Percentiles rank a stretch among this genome's conserved stretches.
phyloP scores from a whole-genome alignment of 1,140 invertebrate genomes.

The Rhyzopertha dominica region DNA sequence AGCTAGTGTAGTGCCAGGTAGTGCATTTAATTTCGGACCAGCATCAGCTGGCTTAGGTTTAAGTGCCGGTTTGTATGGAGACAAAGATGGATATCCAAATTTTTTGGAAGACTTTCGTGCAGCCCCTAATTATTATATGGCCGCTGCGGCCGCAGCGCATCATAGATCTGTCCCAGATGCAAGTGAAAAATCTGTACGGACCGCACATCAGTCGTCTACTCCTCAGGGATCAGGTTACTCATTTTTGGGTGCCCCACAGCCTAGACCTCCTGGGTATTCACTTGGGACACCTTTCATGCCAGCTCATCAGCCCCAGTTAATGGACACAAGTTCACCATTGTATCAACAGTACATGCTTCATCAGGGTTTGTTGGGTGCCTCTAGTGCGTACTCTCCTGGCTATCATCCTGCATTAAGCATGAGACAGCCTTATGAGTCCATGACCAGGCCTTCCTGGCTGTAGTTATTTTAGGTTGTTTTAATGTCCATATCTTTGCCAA shows the following conservation, averaged over 20 bases:
- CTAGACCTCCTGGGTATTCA: slow-evolving; percentile 50
- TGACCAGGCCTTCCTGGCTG: slow-evolving; percentile 46
- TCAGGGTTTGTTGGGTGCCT: slow-evolving; percentile 50
- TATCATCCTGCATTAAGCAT: slow-evolving; percentile 58
- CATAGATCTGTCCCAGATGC: slow-evolving; percentile 42
- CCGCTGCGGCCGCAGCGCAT: slow-evolving; percentile 50
- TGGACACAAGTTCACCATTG: slow-evolving; percentile 56
- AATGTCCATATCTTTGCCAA: slow-evolving; percentile 24
- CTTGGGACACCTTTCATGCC: slow-evolving; percentile 48
- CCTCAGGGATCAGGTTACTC: slow-evolving; percentile 43
- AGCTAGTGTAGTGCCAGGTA: slow-evolving; percentile 58
- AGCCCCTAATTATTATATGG: slow-evolving; percentile 52
- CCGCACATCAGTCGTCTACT: slow-evolving; percentile 32
- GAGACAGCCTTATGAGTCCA: slow-evolving; percentile 61
- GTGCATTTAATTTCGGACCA: slow-evolving; percentile 65
- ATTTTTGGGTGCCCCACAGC: slow-evolving; percentile 51
- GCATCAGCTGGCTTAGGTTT: slow-evolving; percentile 50
- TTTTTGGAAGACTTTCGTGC: slow-evolving; percentile 61
- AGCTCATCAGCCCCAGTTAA: slow-evolving; percentile 38
- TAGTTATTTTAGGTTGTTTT: slow-evolving; percentile 17
- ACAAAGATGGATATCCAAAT: slow-evolving; percentile 51
- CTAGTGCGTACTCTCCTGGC: slow-evolving; percentile 55
- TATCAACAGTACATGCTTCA: slow-evolving; percentile 66
- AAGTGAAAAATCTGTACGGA: slow-evolving; percentile 48
- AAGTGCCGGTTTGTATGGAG: slow-evolving; percentile 50